These are phyloP conservation scores for Ylistrum balloti DNA, from an alignment of 1,140 invertebrate genomes.

Conservation along the genomic window DNA sequence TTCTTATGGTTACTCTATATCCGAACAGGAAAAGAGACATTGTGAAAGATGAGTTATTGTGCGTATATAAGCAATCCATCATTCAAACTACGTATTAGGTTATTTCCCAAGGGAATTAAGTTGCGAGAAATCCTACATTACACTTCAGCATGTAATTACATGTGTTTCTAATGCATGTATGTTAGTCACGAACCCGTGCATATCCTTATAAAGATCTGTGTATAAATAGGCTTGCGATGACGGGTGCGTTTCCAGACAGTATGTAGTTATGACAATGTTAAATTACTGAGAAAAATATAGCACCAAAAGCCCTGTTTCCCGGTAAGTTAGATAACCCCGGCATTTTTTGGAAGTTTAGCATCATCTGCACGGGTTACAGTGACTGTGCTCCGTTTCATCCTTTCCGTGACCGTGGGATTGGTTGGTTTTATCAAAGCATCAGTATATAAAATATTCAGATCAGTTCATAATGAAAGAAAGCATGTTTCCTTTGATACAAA, in stretches of 20 bases:
- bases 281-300: not conserved
- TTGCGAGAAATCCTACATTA: not conserved
- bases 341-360: slow-evolving; percentile 16
- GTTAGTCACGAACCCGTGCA: slow-evolving; percentile 15
- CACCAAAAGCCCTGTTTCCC: not conserved
- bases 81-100: slow-evolving; percentile 15
- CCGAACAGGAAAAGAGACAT: not conserved
- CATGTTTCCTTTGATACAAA: slow-evolving; percentile 26
- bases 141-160: not conserved
- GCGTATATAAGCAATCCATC: not conserved
- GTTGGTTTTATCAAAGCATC: not conserved
- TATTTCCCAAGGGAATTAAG: not conserved
- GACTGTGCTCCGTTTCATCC: not conserved
- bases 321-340: not conserved
- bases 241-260: not conserved
- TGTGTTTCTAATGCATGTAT: not conserved
- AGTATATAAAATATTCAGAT: not conserved
- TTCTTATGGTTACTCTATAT: not conserved
- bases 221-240: not conserved
- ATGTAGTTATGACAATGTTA: slow-evolving; percentile 3
- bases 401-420: not conserved
- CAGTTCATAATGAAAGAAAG: slow-evolving; percentile 1
- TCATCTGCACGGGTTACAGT: not conserved
- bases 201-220: not conserved
- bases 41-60: not conserved